Conservation (phyloP, 1,140 invertebrate genomes). For the Drosophila arizonae region DNA sequence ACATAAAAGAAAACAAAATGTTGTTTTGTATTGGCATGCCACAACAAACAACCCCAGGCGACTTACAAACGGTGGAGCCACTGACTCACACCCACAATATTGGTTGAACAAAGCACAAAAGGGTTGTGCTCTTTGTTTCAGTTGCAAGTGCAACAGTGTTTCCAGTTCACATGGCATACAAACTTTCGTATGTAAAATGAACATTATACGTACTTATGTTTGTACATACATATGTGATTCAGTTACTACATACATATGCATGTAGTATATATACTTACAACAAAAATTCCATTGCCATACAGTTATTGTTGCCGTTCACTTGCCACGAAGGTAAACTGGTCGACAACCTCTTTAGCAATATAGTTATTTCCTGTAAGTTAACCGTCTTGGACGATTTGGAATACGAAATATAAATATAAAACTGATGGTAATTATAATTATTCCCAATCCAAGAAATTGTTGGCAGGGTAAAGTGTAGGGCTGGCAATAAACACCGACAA, state of each 20-base stretch:
- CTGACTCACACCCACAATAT: conserved; percentile 27
- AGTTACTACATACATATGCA: conserved; percentile 10
- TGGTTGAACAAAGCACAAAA: conserved; percentile 42
- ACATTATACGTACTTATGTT: conserved; percentile 13
- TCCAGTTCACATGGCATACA: conserved; percentile 19
- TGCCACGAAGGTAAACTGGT: background rate
- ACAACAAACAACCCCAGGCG: conserved; percentile 42
- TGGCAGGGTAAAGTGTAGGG: conserved; percentile 41
- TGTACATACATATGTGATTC: background rate
- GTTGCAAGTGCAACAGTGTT: conserved; percentile 14
- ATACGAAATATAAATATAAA: background rate
- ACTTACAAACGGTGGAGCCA: conserved; percentile 26
- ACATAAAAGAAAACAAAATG: conserved; percentile 9
- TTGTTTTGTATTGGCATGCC: conserved; percentile 28
- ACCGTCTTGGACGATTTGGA: background rate
- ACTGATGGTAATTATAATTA: conserved; percentile 13
- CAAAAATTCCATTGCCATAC: conserved; percentile 80
- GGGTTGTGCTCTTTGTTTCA: conserved; percentile 56
- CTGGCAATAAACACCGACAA: conserved; percentile 22
- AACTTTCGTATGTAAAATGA: conserved; percentile 12
- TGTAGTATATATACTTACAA: conserved; percentile 70
- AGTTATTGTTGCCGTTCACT: conserved; percentile 46
- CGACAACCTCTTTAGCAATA: conserved; percentile 1
- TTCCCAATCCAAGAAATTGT: conserved; percentile 35
- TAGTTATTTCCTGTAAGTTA: conserved; percentile 1